These are phyloP conservation scores for Monopterus albus DNA, from an alignment of 2,113 vertebrate species.

Conservation along the genomic window DNA sequence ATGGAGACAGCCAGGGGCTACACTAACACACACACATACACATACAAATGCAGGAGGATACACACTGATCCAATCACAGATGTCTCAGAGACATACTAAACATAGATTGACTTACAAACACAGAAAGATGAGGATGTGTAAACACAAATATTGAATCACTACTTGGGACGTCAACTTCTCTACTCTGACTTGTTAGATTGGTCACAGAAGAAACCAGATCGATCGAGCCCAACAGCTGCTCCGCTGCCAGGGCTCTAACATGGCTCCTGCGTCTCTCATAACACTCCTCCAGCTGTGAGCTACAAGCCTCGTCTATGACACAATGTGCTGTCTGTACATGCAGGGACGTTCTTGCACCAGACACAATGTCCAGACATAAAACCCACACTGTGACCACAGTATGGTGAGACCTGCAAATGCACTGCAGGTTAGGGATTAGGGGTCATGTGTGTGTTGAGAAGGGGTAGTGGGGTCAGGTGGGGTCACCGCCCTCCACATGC, in stretches of 20 bases:
- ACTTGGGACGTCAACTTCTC: constrained; percentile 25
- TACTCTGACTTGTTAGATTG: constrained; percentile 39
- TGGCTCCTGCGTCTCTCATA: constrained; percentile 30
- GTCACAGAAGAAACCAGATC: constrained; percentile 37
- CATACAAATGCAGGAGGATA: constrained; percentile 46
- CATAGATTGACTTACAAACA: constrained; percentile 48
- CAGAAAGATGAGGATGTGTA: constrained; percentile 47
- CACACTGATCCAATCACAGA: constrained; percentile 64
- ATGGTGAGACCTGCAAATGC: constrained; percentile 33
- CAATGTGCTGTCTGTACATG: constrained; percentile 20
- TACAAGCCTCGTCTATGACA: constrained; percentile 9
- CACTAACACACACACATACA: constrained; percentile 36
- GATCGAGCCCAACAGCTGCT: constrained; percentile 13
- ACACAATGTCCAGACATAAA: constrained; percentile 31
- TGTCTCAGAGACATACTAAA: constrained; percentile 61
- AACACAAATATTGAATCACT: constrained; percentile 59
- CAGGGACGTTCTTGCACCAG: constrained; percentile 11
- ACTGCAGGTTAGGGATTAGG: constrained; percentile 53
- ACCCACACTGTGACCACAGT: constrained; percentile 4
- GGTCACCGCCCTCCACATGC: constrained; percentile 75
- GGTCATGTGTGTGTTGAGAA: constrained; percentile 63
- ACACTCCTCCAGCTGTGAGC: constrained; percentile 10
- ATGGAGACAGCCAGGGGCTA: constrained; percentile 79
- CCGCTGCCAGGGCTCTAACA: constrained; percentile 1
- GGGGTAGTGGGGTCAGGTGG: constrained; percentile 71